A percentile compares a stretch with the other conserved stretches of the same genome.
phyloP scores from a whole-genome alignment of 37 sponge, comb jelly and placozoan species.

The Cliona cf. orientalis region DNA sequence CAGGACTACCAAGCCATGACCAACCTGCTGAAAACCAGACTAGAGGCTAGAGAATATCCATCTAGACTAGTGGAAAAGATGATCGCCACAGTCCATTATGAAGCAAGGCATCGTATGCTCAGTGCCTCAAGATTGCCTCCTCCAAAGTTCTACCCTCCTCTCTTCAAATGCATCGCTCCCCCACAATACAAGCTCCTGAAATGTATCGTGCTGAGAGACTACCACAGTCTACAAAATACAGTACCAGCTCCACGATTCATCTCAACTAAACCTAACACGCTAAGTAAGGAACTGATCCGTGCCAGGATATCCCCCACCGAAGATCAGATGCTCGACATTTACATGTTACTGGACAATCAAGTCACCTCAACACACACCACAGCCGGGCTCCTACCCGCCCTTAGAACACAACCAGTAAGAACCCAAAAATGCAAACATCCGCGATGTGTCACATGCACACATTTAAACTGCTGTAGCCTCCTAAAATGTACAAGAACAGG shows the following conservation, averaged over 20 bases:
- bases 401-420: neutral
- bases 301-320: neutral
- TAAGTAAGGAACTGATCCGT: neutral
- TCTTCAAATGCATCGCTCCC: conserved; percentile 34
- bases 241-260: conserved; percentile 14
- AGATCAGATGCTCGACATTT: conserved; percentile 5
- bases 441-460: conserved; percentile 17
- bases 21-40: neutral
- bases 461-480: conserved; percentile 21
- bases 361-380: neutral
- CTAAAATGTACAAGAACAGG: neutral
- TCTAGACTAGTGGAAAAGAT: neutral
- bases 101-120: neutral
- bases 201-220: conserved; percentile 2
- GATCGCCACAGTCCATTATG: neutral
- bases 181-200: conserved; percentile 4
- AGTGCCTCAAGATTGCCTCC: neutral
- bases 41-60: conserved; percentile 16
- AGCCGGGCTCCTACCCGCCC: neutral
- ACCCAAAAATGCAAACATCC: conserved; percentile 15
- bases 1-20: neutral
- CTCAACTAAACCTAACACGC: neutral
- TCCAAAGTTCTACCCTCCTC: neutral
- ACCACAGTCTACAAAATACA: neutral
- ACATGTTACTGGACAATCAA: neutral